A percentile compares a stretch with the other conserved stretches of the same genome.
Conservation (phyloP, 2,113 vertebrate species). For the Chloropsis hardwickii region DNA sequence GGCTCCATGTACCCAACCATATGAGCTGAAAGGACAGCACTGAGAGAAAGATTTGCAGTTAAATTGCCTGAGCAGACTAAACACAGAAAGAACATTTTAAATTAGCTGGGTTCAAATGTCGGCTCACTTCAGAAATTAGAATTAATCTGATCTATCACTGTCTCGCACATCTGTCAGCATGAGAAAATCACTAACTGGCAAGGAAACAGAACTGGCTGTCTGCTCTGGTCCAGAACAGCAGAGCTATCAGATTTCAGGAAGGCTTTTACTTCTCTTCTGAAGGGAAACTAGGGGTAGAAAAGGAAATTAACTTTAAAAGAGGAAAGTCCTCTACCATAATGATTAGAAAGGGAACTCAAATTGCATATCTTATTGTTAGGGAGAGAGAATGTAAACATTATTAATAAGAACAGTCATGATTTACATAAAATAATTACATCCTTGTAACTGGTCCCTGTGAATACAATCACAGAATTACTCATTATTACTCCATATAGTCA, state of each 20-base stretch:
- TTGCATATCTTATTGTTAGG: not conserved
- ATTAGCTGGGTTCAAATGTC: constrained; percentile 13
- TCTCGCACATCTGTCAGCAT: not conserved
- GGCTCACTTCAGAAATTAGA: constrained; percentile 25
- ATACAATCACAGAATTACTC: not conserved
- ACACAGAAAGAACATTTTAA: not conserved
- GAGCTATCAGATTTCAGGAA: not conserved
- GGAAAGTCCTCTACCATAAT: not conserved
- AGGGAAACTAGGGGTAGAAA: not conserved
- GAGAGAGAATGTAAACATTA: not conserved
- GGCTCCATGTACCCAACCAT: not conserved
- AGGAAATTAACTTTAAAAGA: not conserved
- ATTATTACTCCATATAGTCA: not conserved
- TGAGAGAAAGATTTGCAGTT: not conserved
- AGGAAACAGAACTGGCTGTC: not conserved
- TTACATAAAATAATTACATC: not conserved
- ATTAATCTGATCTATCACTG: constrained; percentile 12
- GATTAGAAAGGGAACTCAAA: not conserved
- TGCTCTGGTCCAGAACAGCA: not conserved
- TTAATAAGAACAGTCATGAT: not conserved
- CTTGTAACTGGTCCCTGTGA: not conserved
- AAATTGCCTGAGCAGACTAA: constrained; percentile 14
- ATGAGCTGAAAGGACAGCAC: not conserved
- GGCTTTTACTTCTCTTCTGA: not conserved
- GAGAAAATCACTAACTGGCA: not conserved